These are phyloP conservation scores for Embiotoca jacksoni DNA, from an alignment of 2,113 vertebrate species.

Conservation along the genomic window DNA sequence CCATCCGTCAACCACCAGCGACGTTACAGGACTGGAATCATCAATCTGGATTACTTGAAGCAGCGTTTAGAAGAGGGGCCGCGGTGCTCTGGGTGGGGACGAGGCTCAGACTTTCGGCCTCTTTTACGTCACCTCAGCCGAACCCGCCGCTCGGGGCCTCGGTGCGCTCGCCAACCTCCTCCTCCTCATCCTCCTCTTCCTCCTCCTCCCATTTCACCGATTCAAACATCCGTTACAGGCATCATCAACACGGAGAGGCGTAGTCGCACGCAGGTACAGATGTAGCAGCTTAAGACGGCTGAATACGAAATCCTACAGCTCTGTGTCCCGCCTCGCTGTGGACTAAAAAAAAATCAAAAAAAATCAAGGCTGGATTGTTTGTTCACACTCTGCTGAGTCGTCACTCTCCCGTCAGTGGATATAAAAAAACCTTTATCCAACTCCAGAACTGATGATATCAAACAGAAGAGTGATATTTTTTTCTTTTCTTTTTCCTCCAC, in stretches of 20 bases:
- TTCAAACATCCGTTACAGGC: conserved; percentile 23
- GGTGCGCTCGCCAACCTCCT: neutral
- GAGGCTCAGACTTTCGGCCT: no score
- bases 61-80: conserved; percentile 38
- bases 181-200: neutral
- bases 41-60: conserved; percentile 84
- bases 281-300: conserved; percentile 29
- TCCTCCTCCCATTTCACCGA: neutral
- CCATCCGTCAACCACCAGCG: conserved; percentile 45
- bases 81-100: conserved; percentile 45
- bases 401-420: conserved; percentile 19
- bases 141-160: neutral
- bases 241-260: conserved; percentile 27
- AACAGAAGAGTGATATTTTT: conserved; percentile 39
- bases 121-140: no score
- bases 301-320: no score
- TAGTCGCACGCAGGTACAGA: conserved; percentile 49
- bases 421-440: conserved; percentile 16
- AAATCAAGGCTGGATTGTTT: conserved; percentile 1
- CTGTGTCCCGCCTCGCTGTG: conserved; percentile 29
- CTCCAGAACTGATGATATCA: conserved; percentile 56
- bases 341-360: neutral
- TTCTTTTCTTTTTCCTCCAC: conserved; percentile 34
- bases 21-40: conserved; percentile 74
- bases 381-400: neutral